Conservation (phyloP, 2,113 vertebrate species). For the Peromyscus polionotus region DNA sequence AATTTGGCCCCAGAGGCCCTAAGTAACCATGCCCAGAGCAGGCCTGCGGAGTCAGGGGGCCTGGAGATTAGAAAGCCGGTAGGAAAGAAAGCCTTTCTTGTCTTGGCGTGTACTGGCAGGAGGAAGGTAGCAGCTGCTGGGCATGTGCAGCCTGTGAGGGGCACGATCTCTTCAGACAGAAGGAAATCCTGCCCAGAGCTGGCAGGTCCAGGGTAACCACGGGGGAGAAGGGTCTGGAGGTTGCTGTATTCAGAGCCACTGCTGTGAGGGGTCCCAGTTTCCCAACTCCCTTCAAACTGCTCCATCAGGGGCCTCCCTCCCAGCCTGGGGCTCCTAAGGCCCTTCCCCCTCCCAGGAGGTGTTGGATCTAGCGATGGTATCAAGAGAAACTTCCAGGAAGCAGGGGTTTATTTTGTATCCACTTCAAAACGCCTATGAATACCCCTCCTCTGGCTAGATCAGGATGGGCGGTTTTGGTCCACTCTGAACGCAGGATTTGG, state of each 20-base stretch:
- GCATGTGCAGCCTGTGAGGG: constrained; percentile 89
- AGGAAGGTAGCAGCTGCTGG: constrained; percentile 87
- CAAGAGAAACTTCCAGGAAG: constrained; percentile 65
- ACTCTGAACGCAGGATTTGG: constrained; percentile 67
- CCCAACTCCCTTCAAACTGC: constrained; percentile 76
- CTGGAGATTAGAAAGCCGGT: constrained; percentile 85
- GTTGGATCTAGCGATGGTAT: constrained; percentile 76
- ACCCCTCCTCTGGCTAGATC: constrained; percentile 50
- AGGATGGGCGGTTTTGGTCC: constrained; percentile 69
- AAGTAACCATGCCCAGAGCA: constrained; percentile 61
- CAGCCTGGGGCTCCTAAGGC: neutral
- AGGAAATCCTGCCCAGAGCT: constrained; percentile 90
- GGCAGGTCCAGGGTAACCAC: constrained; percentile 84
- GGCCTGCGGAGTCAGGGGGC: constrained; percentile 81
- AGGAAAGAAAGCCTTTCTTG: constrained; percentile 90
- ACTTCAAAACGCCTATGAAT: constrained; percentile 80
- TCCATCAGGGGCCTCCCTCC: constrained; percentile 62
- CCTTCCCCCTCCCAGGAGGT: constrained; percentile 66
- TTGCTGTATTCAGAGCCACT: constrained; percentile 84
- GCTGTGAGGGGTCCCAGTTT: constrained; percentile 71
- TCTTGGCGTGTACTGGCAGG: constrained; percentile 81
- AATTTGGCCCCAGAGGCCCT: constrained; percentile 72
- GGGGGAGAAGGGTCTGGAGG: constrained; percentile 86
- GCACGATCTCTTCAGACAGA: constrained; percentile 87
- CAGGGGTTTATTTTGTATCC: constrained; percentile 85